A percentile compares a stretch with the other conserved stretches of the same genome.
phyloP scores from a whole-genome alignment of 2,797 vertebrate genomes.

The Euphonia xanthogaster region DNA sequence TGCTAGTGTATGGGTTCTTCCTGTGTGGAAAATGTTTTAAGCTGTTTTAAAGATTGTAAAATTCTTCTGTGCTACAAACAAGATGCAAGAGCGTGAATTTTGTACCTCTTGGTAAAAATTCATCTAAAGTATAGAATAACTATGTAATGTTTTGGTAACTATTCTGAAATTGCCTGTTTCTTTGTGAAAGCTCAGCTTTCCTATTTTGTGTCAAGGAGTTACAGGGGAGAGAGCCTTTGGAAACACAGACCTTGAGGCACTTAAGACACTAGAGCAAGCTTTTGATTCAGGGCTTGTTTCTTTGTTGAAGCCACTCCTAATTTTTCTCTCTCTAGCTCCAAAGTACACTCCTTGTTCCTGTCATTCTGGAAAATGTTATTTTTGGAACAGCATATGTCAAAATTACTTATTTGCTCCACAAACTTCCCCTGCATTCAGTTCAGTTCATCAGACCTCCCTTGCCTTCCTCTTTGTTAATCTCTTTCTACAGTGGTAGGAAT shows the following conservation, averaged over 20 bases:
- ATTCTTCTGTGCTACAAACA: neutral
- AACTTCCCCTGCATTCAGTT: neutral
- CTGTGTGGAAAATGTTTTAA: neutral
- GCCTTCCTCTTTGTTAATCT: neutral
- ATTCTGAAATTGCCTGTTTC: neutral
- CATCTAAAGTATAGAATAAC: neutral
- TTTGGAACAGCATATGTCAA: neutral
- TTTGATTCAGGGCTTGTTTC: neutral
- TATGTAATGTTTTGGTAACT: neutral
- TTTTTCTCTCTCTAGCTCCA: neutral
- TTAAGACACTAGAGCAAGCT: neutral
- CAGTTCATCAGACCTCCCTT: neutral
- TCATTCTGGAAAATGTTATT: neutral
- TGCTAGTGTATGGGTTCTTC: neutral
- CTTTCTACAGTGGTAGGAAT: neutral
- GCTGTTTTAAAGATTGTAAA: neutral
- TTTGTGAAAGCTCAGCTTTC: neutral
- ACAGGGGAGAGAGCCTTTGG: neutral
- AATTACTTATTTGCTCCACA: neutral
- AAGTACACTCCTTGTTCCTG: neutral
- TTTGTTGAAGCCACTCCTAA: neutral
- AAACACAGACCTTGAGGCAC: neutral
- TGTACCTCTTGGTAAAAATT: neutral
- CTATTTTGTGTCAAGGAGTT: neutral
- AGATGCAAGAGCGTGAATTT: neutral